Conservation (phyloP, 1,140 invertebrate genomes). For the Pteromalus puparum region DNA sequence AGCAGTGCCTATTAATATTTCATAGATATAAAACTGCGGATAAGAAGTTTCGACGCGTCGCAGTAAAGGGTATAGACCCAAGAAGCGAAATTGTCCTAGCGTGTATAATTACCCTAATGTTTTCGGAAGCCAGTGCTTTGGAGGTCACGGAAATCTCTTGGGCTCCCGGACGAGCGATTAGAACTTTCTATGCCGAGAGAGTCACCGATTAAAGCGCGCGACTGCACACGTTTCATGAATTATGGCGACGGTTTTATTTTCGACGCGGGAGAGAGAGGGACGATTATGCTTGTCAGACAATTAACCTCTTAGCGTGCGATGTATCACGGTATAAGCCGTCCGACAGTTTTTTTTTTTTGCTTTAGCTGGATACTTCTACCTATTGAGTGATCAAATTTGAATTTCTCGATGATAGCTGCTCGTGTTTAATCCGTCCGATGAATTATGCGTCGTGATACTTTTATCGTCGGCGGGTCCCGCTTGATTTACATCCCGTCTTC, state of each 20-base stretch:
- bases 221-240: not conserved
- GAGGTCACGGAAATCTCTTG: not conserved
- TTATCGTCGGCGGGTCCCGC: not conserved
- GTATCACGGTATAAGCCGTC: not conserved
- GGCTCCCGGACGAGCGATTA: not conserved
- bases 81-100: not conserved
- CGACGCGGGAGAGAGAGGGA: not conserved
- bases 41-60: not conserved
- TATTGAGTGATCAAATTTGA: not conserved
- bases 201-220: not conserved
- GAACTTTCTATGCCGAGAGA: not conserved
- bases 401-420: not conserved
- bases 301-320: not conserved
- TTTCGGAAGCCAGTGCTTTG: not conserved
- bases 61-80: too few species aligned
- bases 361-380: too few species aligned
- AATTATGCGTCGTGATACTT: slow-evolving; percentile 2
- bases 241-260: not conserved
- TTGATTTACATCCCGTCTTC: not conserved
- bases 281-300: not conserved
- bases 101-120: not conserved
- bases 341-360: not conserved
- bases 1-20: not conserved
- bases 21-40: not conserved
- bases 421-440: not conserved